Conservation (phyloP, 2,888 invertebrate species). For the Thecophora atra region DNA sequence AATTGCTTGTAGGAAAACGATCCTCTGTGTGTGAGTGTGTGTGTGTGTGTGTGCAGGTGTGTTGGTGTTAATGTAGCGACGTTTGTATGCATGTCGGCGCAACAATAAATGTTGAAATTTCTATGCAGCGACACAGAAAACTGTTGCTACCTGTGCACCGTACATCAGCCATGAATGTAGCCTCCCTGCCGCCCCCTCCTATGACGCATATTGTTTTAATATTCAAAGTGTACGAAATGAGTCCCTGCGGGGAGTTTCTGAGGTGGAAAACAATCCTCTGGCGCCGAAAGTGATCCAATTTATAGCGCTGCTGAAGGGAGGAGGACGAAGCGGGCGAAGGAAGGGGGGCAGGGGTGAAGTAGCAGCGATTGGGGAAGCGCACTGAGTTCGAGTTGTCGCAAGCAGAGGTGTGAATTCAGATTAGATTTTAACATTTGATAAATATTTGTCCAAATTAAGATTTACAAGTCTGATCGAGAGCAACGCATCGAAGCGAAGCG, state of each 20-base stretch:
- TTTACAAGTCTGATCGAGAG: conserved; percentile 44
- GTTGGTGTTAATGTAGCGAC: conserved; percentile 2
- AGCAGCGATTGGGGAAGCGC: not conserved
- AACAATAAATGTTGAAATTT: conserved; percentile 36
- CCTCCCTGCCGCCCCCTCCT: not conserved
- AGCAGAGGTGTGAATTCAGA: conserved; percentile 53
- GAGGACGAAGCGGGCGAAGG: not conserved
- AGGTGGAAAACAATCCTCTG: not conserved
- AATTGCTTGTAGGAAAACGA: conserved; percentile 20
- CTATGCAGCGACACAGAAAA: conserved; percentile 30
- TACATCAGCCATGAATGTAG: not conserved
- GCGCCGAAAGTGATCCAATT: not conserved
- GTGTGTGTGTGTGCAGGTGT: not conserved
- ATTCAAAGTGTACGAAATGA: conserved; percentile 26
- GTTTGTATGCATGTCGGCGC: conserved; percentile 12
- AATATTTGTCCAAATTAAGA: conserved; percentile 55
- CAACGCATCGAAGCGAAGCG: not conserved
- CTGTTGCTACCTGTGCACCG: conserved; percentile 36
- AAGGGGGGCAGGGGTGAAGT: not conserved
- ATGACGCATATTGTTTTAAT: conserved; percentile 42
- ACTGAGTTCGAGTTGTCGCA: not conserved
- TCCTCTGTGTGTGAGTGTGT: conserved; percentile 19
- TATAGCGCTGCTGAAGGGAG: not conserved
- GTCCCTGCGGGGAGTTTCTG: conserved; percentile 19
- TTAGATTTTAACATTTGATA: conserved; percentile 61